These are phyloP conservation scores for Falco novaeseelandiae DNA, from an alignment of 2,797 vertebrate genomes.

Conservation along the genomic window DNA sequence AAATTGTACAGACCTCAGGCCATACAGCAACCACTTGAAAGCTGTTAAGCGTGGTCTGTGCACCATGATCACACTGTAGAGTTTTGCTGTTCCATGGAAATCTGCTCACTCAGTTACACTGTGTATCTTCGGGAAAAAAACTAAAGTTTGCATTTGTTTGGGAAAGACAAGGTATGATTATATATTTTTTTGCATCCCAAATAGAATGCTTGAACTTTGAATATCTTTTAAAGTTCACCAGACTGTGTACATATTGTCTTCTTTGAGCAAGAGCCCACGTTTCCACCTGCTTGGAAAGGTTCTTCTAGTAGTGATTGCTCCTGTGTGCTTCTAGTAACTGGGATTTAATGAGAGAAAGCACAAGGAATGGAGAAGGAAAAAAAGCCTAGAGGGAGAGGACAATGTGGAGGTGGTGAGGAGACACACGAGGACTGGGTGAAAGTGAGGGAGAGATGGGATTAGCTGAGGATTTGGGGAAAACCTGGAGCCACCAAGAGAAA, in stretches of 20 bases:
- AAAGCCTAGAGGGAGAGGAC: not conserved
- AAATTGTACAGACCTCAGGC: not conserved
- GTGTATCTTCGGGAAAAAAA: not conserved
- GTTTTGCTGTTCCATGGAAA: not conserved
- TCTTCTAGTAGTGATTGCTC: not conserved
- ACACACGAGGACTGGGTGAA: not conserved
- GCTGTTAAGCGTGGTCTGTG: not conserved
- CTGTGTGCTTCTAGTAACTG: not conserved
- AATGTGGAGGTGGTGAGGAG: not conserved
- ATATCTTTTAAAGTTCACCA: not conserved
- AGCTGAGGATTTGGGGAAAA: not conserved
- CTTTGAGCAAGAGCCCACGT: not conserved
- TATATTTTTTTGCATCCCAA: not conserved
- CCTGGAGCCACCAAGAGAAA: not conserved
- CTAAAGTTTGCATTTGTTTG: not conserved
- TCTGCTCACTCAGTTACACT: not conserved
- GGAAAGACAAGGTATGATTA: not conserved
- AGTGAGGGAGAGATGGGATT: not conserved
- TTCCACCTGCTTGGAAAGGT: not conserved
- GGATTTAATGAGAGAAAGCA: not conserved
- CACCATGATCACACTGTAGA: not conserved
- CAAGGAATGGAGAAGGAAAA: not conserved
- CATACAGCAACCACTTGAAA: not conserved
- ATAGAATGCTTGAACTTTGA: not conserved
- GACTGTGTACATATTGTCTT: not conserved